Evolutionary conservation across 1,140 invertebrate genomes (phyloP), one percentile per base, ranked within the genome.

Genomic region (Macrosteles quadrilineatus): DNA sequence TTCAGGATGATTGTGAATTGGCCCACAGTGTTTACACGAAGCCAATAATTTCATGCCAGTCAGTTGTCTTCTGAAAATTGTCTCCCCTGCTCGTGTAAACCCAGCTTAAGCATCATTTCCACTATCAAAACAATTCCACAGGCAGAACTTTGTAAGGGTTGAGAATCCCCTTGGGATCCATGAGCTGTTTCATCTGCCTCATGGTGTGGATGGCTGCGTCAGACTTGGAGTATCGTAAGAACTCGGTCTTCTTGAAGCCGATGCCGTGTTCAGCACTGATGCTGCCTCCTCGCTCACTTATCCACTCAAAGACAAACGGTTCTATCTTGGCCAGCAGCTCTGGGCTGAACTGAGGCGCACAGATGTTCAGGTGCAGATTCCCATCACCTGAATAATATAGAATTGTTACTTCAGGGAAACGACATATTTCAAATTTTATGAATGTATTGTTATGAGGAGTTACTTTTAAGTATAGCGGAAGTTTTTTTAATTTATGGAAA

Each of bases 231-330:
- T 91, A 92, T 71, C 90, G 87, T 14, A 98, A 86, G 80, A 90
- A 97, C 69, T 95, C 85, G 21, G 89, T 87, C 78, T 98, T 98
- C 53, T 92, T 87, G 73, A 96, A 92, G 1, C 96, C 97, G 19
- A 99, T 88, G 0, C 97, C 97, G 81, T 99, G 97, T 80, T 99
- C 97, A 2, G 97, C 96, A 78, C 94, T 97, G 4, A 99, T 87
- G 75, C 95, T 98, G 17, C 97, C 97, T 17, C 85, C 87, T 25
- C 90, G 74, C 72, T 90, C 85, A 0, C 89, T 83, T 0, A 94
- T 90, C 81, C 91, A 94, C 79, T 98, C 94, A 78, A 92, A 98
- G 23, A 98, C 85, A 77, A 90, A 97, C 0, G 96, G 95, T 77
- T 98, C 63, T 23, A 66, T 66, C 40, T 66, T 1, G 11, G 17